Base-by-base conservation (phyloP, 2,888 invertebrate genomes). In the Artemia sinica region DNA sequence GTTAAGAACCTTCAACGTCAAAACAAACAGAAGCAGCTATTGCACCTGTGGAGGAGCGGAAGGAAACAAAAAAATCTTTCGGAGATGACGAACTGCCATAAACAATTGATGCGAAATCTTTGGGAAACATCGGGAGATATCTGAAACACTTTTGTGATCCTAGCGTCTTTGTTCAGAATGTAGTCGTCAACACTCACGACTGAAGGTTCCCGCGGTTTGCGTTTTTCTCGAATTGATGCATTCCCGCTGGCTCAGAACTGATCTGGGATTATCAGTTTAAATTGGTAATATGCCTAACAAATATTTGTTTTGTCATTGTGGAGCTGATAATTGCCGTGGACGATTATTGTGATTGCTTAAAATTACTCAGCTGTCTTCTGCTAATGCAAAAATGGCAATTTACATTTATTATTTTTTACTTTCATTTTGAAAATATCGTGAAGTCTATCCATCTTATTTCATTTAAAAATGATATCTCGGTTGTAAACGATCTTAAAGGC, bases 221-320 rank as follows among this genome's bases (percentile, higher is more conserved):
- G 11, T 93, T 91, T 79, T 92, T 91, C 79, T 88, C 89, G 2
- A 82, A 85, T 14, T 84, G 85, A 66, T 87, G 88, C 76, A 90
- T 96, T 70, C 80, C 86, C 66, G 92, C 96, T 1, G 96, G 95
- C 28, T 87, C 89, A 0, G 97, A 98, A 78, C 81, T 98, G 66
- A 94, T 94, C 0, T 98, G 97, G 97, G 95, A 98, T 79, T 98
- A 98, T 78, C 91, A 90, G 76, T 98, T 76, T 91, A 94, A 77
- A 88, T 96, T 11, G 94, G 92, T 65, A 92, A 92, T 72, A 94
- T 96, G 49, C 89, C 91, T 6, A 91, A 88, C 18, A 92, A 94
- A 80, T 84, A 88, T 0, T 81, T 96, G n/a, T 88, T 90, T 75
- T 97, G 96, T 76, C 86, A 88, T 77, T 97, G 97, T 77, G 91